Base-by-base conservation (phyloP, 2,113 vertebrate genomes). In the Zosterops japonicus region DNA sequence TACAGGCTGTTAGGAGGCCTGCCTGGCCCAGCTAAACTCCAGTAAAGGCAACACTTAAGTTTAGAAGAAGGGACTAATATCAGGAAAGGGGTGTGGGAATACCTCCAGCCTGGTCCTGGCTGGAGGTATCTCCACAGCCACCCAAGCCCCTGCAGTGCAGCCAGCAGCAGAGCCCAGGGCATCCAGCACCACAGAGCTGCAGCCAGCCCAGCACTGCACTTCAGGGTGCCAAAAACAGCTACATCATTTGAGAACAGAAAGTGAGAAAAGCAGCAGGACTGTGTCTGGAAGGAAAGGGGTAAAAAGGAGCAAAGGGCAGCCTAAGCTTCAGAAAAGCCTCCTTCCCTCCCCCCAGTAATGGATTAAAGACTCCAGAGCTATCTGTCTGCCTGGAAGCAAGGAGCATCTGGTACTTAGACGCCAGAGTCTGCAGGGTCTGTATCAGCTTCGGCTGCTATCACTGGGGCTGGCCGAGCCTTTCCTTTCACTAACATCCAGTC, bases 311-410 rank as follows among this genome's bases (percentile, higher is more conserved):
- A 80, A 88, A 95, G 13, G 13, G 13, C 55, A 76, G 35, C 44
- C 42, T 46, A 44, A n/a, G 15, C 23, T 89, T 41, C 64, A 71
- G 91, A 59, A 83, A 76, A 74, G 8, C 14, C 46, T 83, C 52
- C 4, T 19, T 53, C 33, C 18, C 6, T 70, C 17, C 81, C 4
- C 29, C 9, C 0, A 0, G 1, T 23, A 46, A 4, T 14, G 61
- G 20, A 84, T 60, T 91, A 61, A 95, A 60, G 64, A 33, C 76
- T 89, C 29, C 28, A 39, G 87, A 77, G 59, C 49, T 86, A 46
- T 25, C 67, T 92, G 85, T 33, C 59, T 3, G 1, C 35, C 2
- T 1, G 44, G 53, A 81, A 81, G 82, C 18, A 70, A 65, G 70
- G 39, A 90, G 25, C 63, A 42, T 44, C 53, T 60, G 60, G 35